Base-by-base conservation (phyloP, 2,113 vertebrate species). In the Cottus gobio region DNA sequence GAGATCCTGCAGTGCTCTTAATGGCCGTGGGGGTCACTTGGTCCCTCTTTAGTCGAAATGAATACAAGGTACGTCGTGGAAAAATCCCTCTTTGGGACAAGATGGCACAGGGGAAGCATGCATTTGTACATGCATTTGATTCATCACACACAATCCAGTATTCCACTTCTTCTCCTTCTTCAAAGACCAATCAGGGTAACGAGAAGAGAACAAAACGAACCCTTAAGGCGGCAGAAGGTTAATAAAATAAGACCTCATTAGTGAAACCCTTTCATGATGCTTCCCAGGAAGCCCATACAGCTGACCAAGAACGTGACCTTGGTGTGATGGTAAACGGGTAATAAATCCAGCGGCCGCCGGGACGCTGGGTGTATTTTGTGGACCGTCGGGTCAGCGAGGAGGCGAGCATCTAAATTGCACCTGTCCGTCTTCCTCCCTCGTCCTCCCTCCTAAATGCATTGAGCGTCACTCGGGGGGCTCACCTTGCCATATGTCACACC, bases 241-340 rank as follows among this genome's bases (percentile, higher is more conserved):
- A 90, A 90, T 85, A 71, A 79, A 79, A 71, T 77, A 58, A 62
- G 84, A 83, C 77, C 79, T 91, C 75, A 89, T 91, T 87, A 91
- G 74, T 68, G 77, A 85, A 85, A 87, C 62, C 76, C 77, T 89
- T 90, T 88, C 77, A 86, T 81, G 83, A 86, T 75, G 80, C 84
- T 84, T 88, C 79, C 89, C 74, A 77, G 71, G 75, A 87, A 92
- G n/a, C n/a, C n/a, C n/a, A n/a, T n/a, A n/a, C n/a, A n/a, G n/a
- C n/a, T n/a, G n/a, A n/a, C n/a, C n/a, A n/a, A n/a, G n/a, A n/a
- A 75, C 72, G 79, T 91, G 85, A 91, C 91, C 90, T 89, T 89
- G 90, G 82, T 78, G 81, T 79, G 87, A 83, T 76, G 75, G 83
- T 76, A 90, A 90, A 87, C 63, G 68, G 85, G 86, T 89, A 85